phyloP scores from a whole-genome alignment of 1,140 invertebrate species.

The Polypedilum pembai region DNA sequence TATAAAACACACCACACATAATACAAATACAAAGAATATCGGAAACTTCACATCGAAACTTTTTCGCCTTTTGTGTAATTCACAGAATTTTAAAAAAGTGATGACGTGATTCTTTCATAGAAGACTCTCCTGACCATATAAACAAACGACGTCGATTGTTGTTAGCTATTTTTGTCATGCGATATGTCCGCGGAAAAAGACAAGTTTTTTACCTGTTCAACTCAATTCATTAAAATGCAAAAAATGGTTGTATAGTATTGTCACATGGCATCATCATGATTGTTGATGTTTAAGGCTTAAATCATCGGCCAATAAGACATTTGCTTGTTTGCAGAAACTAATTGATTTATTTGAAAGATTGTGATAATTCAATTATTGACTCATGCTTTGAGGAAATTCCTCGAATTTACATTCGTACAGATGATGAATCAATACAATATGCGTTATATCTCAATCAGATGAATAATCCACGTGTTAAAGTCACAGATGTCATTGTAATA shows the following conservation, averaged over 20 bases:
- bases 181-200: neutral
- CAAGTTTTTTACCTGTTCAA: neutral
- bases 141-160: neutral
- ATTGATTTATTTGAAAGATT: neutral
- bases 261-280: neutral
- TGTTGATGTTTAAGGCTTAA: no score
- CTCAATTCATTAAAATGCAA: conserved; percentile 3
- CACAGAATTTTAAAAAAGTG: conserved; percentile 14
- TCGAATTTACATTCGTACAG: neutral
- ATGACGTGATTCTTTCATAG: neutral
- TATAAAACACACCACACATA: neutral
- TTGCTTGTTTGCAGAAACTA: neutral
- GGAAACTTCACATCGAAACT: neutral
- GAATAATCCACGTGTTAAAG: neutral
- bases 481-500: neutral
- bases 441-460: neutral
- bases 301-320: neutral
- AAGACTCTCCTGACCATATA: no score
- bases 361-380: neutral
- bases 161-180: neutral
- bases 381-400: neutral
- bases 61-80: neutral
- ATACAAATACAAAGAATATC: neutral
- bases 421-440: neutral
- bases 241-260: neutral